A percentile compares a stretch with the other conserved stretches of the same genome.
These are phyloP conservation scores for Apis florea DNA, from an alignment of 1,140 invertebrate species.

Conservation along the genomic window DNA sequence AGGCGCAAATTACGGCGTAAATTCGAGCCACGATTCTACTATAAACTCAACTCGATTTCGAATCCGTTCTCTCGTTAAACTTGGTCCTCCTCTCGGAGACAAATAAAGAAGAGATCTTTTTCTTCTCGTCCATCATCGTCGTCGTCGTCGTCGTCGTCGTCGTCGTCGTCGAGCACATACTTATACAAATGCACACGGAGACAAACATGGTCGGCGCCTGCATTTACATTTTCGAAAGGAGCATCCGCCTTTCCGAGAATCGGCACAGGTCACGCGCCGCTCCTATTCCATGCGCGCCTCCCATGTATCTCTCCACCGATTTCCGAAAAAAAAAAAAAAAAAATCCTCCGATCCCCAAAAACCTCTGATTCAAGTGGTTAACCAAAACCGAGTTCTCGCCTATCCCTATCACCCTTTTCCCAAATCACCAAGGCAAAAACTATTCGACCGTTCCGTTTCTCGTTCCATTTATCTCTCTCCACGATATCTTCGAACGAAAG, in stretches of 20 bases:
- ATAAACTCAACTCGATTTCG: constrained; percentile 5
- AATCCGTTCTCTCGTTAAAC: constrained; percentile 5
- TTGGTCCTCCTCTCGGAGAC: neutral
- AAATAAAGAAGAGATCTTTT: neutral
- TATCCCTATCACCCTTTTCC: too few relatives aligned
- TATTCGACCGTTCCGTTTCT: too few relatives aligned
- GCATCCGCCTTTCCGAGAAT: constrained; percentile 46
- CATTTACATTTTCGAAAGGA: constrained; percentile 54
- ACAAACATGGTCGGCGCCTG: constrained; percentile 36
- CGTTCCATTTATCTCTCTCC: too few relatives aligned
- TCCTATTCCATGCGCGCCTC: constrained; percentile 25
- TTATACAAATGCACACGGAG: neutral
- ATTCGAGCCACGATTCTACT: constrained; percentile 30
- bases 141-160: neutral
- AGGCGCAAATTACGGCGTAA: constrained; percentile 40
- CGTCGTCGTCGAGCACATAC: neutral
- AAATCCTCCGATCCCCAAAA: neutral
- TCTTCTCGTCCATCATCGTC: neutral
- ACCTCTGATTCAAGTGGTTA: too few relatives aligned
- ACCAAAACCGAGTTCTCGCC: too few relatives aligned
- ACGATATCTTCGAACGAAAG: too few relatives aligned
- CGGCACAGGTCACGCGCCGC: constrained; percentile 40
- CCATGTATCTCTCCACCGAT: constrained; percentile 17
- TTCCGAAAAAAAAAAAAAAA: too few relatives aligned
- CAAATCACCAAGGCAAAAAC: too few relatives aligned